A percentile compares a stretch with the other conserved stretches of the same genome.
These are phyloP conservation scores for Seriola dumerili DNA, from an alignment of 2,113 vertebrate genomes.

Conservation along the genomic window DNA sequence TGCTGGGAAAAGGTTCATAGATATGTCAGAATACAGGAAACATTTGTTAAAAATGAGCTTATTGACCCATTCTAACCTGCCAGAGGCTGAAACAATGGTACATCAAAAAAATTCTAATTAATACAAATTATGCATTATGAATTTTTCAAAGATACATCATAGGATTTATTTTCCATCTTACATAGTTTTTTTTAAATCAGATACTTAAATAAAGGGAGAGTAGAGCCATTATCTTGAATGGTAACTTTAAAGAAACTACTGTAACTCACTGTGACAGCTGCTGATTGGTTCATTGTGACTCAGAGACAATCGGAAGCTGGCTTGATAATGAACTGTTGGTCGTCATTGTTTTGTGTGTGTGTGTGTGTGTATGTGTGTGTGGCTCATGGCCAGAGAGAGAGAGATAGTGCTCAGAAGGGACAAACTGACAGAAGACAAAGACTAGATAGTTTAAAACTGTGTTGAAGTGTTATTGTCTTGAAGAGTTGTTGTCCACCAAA, in stretches of 20 bases:
- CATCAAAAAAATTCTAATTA: not conserved
- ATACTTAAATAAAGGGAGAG: not conserved
- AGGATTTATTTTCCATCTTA: too few relatives aligned
- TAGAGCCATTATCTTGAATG: too few relatives aligned
- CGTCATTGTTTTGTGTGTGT: too few relatives aligned
- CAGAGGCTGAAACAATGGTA: not conserved
- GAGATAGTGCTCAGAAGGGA: too few relatives aligned
- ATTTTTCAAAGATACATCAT: too few relatives aligned
- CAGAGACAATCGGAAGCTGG: not conserved
- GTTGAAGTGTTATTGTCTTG: too few relatives aligned
- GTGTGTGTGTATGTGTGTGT: too few relatives aligned
- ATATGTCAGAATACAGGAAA: not conserved
- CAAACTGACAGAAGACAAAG: not conserved
- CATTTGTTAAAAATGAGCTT: not conserved
- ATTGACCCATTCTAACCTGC: not conserved
- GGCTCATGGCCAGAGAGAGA: not conserved
- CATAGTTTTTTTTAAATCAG: not conserved
- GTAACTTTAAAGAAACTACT: not conserved
- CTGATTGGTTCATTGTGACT: not conserved
- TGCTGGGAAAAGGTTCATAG: not conserved
- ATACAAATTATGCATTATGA: not conserved
- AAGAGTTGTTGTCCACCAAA: too few relatives aligned
- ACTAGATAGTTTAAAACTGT: not conserved
- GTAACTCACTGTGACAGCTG: not conserved
- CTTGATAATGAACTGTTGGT: not conserved